Evolutionary conservation across 2,888 invertebrate genomes (phyloP), one percentile per base, ranked within the genome.

Genomic region (Chaitophorus viminalis): DNA sequence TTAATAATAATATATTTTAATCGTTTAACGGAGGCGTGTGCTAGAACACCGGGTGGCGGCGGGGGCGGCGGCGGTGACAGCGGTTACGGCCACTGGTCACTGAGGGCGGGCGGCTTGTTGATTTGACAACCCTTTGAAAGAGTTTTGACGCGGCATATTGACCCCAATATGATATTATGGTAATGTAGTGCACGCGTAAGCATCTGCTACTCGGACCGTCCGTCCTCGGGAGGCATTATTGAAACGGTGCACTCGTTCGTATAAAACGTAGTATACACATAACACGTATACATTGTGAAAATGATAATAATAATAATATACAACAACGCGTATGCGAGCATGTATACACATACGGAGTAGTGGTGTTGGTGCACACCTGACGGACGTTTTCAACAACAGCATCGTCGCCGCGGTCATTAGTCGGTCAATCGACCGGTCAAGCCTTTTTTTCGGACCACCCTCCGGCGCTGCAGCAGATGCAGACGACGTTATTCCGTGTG

Each of bases 361-460:
- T n/a, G 65, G n/a, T n/a, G n/a, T 25, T 11, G 21, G 72, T 25
- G 18, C 84, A 76, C 84, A 84, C 84, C 84, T 84, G 84, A 84
- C 83, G n/a, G 54, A 25, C 79, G 39, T 14, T 11, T 1, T 65
- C 60, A 36, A 65, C 60, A 78, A 33, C 54, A 60, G 11, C 54
- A 21, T 5, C 54, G 82, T 18, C 83, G 31, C 83, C 74, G 70
- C 79, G 86, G 86, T 87, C 86, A 87, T 87, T 87, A 87, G 86
- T 87, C 86, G 60, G 86, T 87, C 86, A 87, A 87, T 87, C 78
- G 86, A 79, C 86, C 86, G 86, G 86, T 87, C 86, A 87, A 87
- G 86, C 86, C 79, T 65, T 72, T 46, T 78, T 72, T 31, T 79
- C 60, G 78, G 86, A 78, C 86, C 86, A 86, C 86, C 86, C 79